phyloP scores from a whole-genome alignment of 2,113 vertebrate genomes.

The Takifugu flavidus region DNA sequence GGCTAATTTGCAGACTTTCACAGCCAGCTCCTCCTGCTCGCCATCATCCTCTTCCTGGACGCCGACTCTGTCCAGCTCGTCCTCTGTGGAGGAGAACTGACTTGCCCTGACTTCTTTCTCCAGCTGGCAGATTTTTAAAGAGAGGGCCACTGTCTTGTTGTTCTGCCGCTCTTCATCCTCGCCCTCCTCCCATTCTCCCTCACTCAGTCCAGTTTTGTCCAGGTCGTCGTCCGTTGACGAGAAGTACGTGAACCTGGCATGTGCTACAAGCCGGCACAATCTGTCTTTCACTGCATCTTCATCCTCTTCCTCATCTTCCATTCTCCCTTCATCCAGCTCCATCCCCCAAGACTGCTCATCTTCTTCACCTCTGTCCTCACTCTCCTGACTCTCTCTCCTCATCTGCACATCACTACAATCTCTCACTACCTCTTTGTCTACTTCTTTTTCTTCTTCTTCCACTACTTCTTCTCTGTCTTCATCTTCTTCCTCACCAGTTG shows the following conservation, averaged over 20 bases:
- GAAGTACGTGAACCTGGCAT: slow-evolving; percentile 51
- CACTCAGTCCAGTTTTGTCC: slow-evolving; percentile 25
- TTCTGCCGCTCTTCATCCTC: slow-evolving; percentile 7
- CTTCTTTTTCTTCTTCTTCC: slow-evolving; percentile 1
- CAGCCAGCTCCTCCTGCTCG: slow-evolving; percentile 31
- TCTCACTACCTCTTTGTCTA: background rate
- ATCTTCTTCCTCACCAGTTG: slow-evolving; percentile 15
- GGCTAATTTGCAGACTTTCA: slow-evolving; percentile 53
- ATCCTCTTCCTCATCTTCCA: slow-evolving; percentile 5
- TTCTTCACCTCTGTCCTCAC: slow-evolving; percentile 7
- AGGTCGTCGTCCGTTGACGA: slow-evolving; percentile 53
- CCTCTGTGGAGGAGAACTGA: slow-evolving; percentile 66
- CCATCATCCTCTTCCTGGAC: slow-evolving; percentile 18
- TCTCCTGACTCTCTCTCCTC: slow-evolving; percentile 1
- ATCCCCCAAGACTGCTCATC: slow-evolving; percentile 18
- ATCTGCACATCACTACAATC: background rate
- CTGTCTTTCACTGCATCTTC: slow-evolving; percentile 38
- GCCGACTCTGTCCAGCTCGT: slow-evolving; percentile 58
- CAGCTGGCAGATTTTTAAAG: slow-evolving; percentile 44
- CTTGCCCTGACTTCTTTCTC: slow-evolving; percentile 40
- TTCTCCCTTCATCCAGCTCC: slow-evolving; percentile 1
- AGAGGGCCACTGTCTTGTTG: slow-evolving; percentile 18
- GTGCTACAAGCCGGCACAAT: slow-evolving; percentile 45
- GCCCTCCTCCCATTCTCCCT: slow-evolving; percentile 28
- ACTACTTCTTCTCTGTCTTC: slow-evolving; percentile 1